Percentiles rank a stretch among this genome's conserved stretches.
Evolutionary conservation across 2,888 invertebrate genomes (phyloP).

Genomic region (Lottia scabra): DNA sequence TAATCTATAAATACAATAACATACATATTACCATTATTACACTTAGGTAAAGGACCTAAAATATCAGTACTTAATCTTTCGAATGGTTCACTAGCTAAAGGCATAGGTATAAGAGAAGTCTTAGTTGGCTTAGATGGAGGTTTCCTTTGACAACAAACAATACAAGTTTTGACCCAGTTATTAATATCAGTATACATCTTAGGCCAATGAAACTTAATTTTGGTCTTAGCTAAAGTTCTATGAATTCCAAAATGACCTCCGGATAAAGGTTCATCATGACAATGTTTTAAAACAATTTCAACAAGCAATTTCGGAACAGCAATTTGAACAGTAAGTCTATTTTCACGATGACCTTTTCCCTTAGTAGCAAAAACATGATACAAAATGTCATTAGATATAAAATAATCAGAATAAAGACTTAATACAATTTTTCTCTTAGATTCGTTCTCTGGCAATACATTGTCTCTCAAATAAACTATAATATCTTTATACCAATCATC

Average conservation of each 20-base stretch:
- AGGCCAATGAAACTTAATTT: conserved; percentile 1
- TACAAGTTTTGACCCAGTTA: background rate
- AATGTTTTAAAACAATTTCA: background rate
- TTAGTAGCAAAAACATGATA: conserved; percentile 6
- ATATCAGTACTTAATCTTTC: conserved; percentile 25
- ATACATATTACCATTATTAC: conserved; percentile 12
- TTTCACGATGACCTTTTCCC: conserved; percentile 8
- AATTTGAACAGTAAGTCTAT: background rate
- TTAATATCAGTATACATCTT: conserved; percentile 6
- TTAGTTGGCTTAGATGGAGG: background rate
- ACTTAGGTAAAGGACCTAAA: conserved; percentile 13
- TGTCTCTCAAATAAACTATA: background rate
- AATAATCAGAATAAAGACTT: conserved; percentile 1
- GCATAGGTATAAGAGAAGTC: background rate
- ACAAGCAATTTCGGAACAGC: background rate
- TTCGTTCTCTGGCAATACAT: background rate
- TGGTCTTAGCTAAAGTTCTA: conserved; percentile 5
- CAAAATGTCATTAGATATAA: conserved; percentile 3
- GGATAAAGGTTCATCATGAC: conserved; percentile 9
- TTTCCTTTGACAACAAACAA: conserved; percentile 12
- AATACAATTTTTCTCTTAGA: background rate
- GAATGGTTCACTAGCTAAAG: conserved; percentile 9
- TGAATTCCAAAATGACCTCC: conserved; percentile 12
- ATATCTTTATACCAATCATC: conserved; percentile 8
- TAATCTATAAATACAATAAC: conserved; percentile 16